Percentiles rank a stretch among this genome's conserved stretches.
These are phyloP conservation scores for Caenorhabditis zanzibari DNA, from an alignment of 2,888 invertebrate genomes.

Conservation along the genomic window DNA sequence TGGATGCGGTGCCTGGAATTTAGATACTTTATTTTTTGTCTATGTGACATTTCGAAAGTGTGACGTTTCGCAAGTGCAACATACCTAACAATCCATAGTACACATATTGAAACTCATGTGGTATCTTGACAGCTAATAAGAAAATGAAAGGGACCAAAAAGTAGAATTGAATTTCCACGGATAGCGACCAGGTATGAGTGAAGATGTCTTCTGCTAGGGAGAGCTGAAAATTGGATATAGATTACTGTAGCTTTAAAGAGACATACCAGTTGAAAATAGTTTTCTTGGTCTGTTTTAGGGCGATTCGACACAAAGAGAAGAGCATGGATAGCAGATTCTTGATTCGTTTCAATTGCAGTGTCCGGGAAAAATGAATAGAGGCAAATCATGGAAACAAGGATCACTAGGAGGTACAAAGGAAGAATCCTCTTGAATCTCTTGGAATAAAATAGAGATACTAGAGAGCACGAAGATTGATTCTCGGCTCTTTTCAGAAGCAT, in stretches of 20 bases:
- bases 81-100: conserved; percentile 28
- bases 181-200: conserved; percentile 63
- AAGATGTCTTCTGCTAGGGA: conserved; percentile 41
- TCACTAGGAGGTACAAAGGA: conserved; percentile 45
- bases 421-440: conserved; percentile 53
- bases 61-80: too few species aligned
- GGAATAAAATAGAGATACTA: conserved; percentile 35
- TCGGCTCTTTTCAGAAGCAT: conserved; percentile 31
- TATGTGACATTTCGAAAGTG: too few species aligned
- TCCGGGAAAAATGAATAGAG: conserved; percentile 34
- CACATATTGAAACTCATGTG: background rate
- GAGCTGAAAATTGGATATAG: conserved; percentile 25
- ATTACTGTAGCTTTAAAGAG: background rate
- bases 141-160: conserved; percentile 52
- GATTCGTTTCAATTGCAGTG: conserved; percentile 13
- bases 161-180: conserved; percentile 59
- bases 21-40: too few species aligned
- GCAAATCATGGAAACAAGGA: conserved; percentile 6
- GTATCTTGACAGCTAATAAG: background rate
- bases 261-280: conserved; percentile 45
- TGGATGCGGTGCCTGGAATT: conserved; percentile 22
- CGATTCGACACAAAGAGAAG: conserved; percentile 54
- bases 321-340: conserved; percentile 35
- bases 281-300: conserved; percentile 26
- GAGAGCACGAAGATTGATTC: background rate